Percentiles rank a stretch among this genome's conserved stretches.
Conservation (phyloP, 2,113 vertebrate genomes). For the Dasyurus viverrinus region DNA sequence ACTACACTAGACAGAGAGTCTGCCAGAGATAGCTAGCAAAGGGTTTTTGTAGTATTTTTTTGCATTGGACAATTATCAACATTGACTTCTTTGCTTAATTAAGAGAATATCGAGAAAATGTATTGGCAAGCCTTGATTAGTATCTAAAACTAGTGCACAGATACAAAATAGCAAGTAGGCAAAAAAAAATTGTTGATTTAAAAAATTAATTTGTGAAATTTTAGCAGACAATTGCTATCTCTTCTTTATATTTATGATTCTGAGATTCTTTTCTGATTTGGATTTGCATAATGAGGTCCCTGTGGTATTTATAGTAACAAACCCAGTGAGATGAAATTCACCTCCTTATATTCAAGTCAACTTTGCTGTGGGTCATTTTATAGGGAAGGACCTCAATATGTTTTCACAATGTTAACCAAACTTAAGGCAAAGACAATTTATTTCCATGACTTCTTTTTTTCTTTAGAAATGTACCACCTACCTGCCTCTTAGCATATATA, state of each 20-base stretch:
- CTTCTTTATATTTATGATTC: not conserved
- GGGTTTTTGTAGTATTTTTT: not conserved
- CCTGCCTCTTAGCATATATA: not conserved
- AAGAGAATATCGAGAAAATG: not conserved
- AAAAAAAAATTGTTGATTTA: not conserved
- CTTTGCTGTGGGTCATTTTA: not conserved
- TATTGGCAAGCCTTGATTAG: not conserved
- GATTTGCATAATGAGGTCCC: not conserved
- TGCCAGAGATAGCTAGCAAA: not conserved
- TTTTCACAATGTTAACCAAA: not conserved
- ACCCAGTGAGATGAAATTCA: not conserved
- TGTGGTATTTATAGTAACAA: not conserved
- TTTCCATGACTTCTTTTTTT: not conserved
- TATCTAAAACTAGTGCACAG: not conserved
- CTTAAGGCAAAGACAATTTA: not conserved
- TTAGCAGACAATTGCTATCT: not conserved
- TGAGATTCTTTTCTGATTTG: not conserved
- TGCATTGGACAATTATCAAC: not conserved
- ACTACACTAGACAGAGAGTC: constrained; percentile 25
- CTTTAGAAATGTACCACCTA: not conserved
- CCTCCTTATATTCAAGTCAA: not conserved
- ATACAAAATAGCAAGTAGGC: not conserved
- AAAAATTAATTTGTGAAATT: not conserved
- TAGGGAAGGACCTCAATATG: not conserved
- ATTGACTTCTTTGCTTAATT: not conserved